Evolutionary conservation across 2,888 invertebrate genomes (phyloP), one percentile per base, ranked within the genome.

Genomic region (Chrysolina americana): DNA sequence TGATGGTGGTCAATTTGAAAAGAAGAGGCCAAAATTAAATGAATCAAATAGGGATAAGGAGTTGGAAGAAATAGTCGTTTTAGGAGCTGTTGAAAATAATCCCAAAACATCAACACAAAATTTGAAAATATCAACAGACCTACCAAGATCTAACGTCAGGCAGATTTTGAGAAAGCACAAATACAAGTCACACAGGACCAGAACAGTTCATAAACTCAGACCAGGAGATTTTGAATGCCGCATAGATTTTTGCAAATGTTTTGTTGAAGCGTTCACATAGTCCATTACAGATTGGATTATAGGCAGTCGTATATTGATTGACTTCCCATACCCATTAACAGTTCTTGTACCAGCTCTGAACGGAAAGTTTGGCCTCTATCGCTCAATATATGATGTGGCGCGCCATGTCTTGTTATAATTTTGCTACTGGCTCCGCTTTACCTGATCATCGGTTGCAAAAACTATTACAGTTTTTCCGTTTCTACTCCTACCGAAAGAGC

Each of bases 361-460:
- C 8, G 48, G 17, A 48, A 17, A n/a, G 17, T 48, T n/a, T 48
- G 48, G 5, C 44, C 21, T 65, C 44, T 28, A 41, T 19, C 53
- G 53, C 19, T 23, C n/a, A 47, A n/a, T 15, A 76, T 23, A 11
- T 78, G 53, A 15, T 65, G 15, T 0, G 76, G 75, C 17, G 73
- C 17, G 1, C 79, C 76, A 44, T 79, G 79, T 50, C 66, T 70
- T 41, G 77, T 73, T 11, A 78, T 75, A 1, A 79, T 74, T 78
- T 71, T 10, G 77, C 77, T 1, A 82, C 80, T 13, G 70, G 74
- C 15, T 68, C 73, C 0, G 80, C 77, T 68, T 80, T 80, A 8
- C 78, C 81, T 15, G 63, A 75, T 10, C 76, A 64, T 82, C 82
- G 2, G 81, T 82, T 0, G 82, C 81, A 6, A 83, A 81, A 1